Evolutionary conservation across 2,113 vertebrate species (phyloP), one percentile per base, ranked within the genome.

Genomic region (Oryzias celebensis): DNA sequence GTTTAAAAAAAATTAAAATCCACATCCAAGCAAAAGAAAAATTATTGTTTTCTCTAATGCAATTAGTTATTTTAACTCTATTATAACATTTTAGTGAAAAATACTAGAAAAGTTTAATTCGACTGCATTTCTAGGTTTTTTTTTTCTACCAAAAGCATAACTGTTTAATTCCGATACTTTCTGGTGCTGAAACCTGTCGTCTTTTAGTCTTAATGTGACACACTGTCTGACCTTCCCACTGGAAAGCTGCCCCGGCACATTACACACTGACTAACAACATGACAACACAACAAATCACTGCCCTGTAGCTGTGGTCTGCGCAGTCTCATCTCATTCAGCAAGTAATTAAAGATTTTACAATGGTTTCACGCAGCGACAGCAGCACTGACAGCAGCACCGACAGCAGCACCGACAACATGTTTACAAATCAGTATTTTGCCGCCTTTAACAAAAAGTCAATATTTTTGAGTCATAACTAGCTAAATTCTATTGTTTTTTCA

Each of bases 211-310:
- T 49, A 41, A 53, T 85, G 72, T 85, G 83, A 82, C 83, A 80
- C 45, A 42, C 63, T 44, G 65, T 58, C 65, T 88, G 87, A 87
- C 83, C 82, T 87, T 79, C 73, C 83, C 64, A 47, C 45, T 18
- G 65, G 85, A 81, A 64, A 82, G 77, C 85, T 87, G 81, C 68
- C 81, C 78, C 72, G 79, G 81, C 85, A 87, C 69, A 72, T 82
- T 80, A 62, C 71, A 62, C 79, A 76, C 64, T 87, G 87, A 84
- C 79, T 85, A 85, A 87, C 76, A 78, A 76, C 77, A 78, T 84
- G 87, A 86, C 75, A 77, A 73, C 66, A 75, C 31, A 66, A 61
- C 81, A 82, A 76, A 86, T 88, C 81, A 82, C 84, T 64, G 71
- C 75, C 78, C 78, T 59, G 71, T 67, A 77, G 75, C 80, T 71